phyloP scores from a whole-genome alignment of 2,797 vertebrate species.

The Catharus ustulatus region DNA sequence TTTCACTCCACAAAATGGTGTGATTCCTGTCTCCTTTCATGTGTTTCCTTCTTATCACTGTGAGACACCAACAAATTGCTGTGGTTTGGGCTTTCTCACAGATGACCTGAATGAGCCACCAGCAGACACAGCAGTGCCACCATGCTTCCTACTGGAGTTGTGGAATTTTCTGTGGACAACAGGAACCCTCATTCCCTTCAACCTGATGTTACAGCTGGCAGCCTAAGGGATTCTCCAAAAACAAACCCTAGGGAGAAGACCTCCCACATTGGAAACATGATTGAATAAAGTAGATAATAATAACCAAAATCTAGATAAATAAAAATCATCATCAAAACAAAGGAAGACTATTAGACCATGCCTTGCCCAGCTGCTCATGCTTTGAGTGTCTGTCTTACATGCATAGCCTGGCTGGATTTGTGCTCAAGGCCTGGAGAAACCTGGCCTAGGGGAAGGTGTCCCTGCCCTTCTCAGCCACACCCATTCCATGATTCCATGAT shows the following conservation, averaged over 20 bases:
- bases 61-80: neutral
- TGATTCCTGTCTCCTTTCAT: neutral
- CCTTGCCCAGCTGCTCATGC: fast-evolving
- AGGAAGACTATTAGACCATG: neutral
- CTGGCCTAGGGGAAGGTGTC: neutral
- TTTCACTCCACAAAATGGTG: neutral
- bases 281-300: fast-evolving
- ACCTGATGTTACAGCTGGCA: neutral
- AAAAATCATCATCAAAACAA: neutral
- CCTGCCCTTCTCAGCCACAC: neutral
- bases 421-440: neutral
- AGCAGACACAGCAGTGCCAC: neutral
- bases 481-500: neutral
- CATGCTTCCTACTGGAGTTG: neutral
- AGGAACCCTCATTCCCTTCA: neutral
- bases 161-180: neutral
- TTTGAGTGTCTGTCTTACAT: neutral
- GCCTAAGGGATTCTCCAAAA: neutral
- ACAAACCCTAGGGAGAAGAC: neutral
- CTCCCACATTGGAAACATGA: neutral
- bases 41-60: neutral
- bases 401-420: neutral
- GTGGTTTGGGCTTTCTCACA: neutral
- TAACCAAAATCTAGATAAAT: neutral
- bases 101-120: neutral